Percentiles rank a stretch among this genome's conserved stretches.
These are phyloP conservation scores for Hippocampus barbouri DNA, from an alignment of 2,113 vertebrate species.

Conservation along the genomic window DNA sequence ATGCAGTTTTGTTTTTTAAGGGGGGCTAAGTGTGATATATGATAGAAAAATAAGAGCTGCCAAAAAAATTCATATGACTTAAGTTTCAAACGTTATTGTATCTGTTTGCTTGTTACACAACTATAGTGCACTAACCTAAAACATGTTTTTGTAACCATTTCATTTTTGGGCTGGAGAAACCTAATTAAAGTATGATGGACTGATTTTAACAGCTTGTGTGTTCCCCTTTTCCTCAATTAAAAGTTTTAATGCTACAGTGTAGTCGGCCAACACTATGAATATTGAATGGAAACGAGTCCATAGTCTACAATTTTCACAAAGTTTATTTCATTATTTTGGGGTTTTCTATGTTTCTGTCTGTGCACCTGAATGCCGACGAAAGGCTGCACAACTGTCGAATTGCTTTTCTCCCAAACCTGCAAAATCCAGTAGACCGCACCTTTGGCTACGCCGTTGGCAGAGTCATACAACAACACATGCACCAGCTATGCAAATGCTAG, in stretches of 20 bases:
- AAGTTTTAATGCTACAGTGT: not conserved
- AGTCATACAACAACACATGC: slow-evolving; percentile 5
- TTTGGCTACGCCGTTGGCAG: slow-evolving; percentile 33
- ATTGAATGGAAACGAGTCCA: not conserved
- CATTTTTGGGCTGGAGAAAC: not conserved
- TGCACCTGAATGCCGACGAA: slow-evolving; percentile 46
- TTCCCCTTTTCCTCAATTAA: not conserved
- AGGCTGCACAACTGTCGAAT: slow-evolving; percentile 48
- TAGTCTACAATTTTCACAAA: not conserved
- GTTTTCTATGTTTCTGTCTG: slow-evolving; percentile 23
- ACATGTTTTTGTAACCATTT: not conserved
- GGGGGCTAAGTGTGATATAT: too few species aligned
- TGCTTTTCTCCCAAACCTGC: slow-evolving; percentile 38
- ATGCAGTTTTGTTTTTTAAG: too few species aligned
- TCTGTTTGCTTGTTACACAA: too few species aligned
- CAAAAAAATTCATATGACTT: too few species aligned
- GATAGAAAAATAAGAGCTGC: too few species aligned
- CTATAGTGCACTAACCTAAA: too few species aligned
- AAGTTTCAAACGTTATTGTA: too few species aligned
- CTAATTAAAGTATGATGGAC: not conserved
- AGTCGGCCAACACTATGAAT: not conserved
- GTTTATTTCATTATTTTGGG: not conserved
- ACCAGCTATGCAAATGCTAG: not conserved
- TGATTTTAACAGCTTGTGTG: not conserved
- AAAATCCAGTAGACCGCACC: slow-evolving; percentile 49